Evolutionary conservation across 2,113 vertebrate genomes (phyloP).

Genomic region (Oryzias celebensis): DNA sequence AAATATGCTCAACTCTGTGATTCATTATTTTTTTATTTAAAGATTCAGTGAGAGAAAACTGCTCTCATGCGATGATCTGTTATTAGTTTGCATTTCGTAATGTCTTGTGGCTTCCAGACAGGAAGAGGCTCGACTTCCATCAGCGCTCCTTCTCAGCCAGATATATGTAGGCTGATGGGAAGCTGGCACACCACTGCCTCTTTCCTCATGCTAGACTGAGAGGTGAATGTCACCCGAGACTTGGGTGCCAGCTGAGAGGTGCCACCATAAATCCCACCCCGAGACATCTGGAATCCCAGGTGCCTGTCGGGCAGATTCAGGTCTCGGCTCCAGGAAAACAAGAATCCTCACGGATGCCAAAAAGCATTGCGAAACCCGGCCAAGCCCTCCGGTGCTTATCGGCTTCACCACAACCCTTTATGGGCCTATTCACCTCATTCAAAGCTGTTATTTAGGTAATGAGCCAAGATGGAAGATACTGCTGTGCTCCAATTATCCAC

Average conservation of each 20-base stretch:
- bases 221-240: constrained; percentile 61
- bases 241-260: constrained; percentile 57
- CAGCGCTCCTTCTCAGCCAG: constrained; percentile 38
- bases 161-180: constrained; percentile 57
- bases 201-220: constrained; percentile 52
- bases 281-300: constrained; percentile 79
- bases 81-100: constrained; percentile 16
- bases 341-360: constrained; percentile 49
- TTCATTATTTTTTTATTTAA: too few species aligned
- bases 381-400: constrained; percentile 68
- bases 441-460: constrained; percentile 72
- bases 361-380: constrained; percentile 35
- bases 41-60: too few species aligned
- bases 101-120: constrained; percentile 16
- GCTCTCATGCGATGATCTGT: neutral
- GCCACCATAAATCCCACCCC: constrained; percentile 59
- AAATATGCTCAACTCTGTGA: too few species aligned
- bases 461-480: constrained; percentile 70
- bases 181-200: constrained; percentile 46
- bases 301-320: constrained; percentile 59
- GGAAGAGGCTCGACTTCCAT: constrained; percentile 35
- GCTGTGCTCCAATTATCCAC: constrained; percentile 62
- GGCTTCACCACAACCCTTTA: constrained; percentile 60
- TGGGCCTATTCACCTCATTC: constrained; percentile 70
- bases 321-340: constrained; percentile 75